Base-by-base conservation (phyloP, 2,888 invertebrate genomes). In the Nemoura dubitans region DNA sequence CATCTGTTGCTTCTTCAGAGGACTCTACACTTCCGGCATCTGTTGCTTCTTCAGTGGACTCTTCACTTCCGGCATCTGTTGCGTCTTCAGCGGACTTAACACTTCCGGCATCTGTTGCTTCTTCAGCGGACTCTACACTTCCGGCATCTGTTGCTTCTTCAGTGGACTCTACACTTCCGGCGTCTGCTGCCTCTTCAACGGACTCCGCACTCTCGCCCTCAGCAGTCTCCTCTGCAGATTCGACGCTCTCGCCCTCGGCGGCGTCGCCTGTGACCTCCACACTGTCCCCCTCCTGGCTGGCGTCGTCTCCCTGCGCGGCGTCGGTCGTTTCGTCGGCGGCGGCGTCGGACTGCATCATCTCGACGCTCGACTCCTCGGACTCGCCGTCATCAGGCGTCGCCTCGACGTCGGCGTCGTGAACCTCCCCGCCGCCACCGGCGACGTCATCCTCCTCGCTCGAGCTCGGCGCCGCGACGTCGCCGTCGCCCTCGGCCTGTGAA, bases 171-270 rank as follows among this genome's bases (percentile, higher is more conserved):
- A 43, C 83, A 76, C 87, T 80, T 82, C 27, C 81, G 87, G 86
- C 76, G 87, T 86, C 59, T 82, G 25, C 81, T 87, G 86, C 76
- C 87, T 86, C 59, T 59, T 59, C 88, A 83, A 88, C 89, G 85
- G 88, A 89, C 89, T 91, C 91, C 87, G n/a, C 83, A 21, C 82
- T 30, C 76, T 28, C 36, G 25, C 82, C 87, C 27, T 86, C 80
- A 1, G 43, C 76, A n/a, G 6, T 78, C 0, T 59, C 84, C 80
- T 86, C 86, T 0, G 59, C 81, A 78, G 86, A 81, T 14, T 81
- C 30, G 5, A 81, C 81, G 14, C 28, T 28, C 3, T 27, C 80
- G 21, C 27, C 28, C 29, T 81, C 80, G n/a, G 80, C 36, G 10
- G 36, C 36, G 36, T 10, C 36, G 5, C 36, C 36, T 36, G 36